A percentile compares a stretch with the other conserved stretches of the same genome.
phyloP scores from a whole-genome alignment of 2,888 invertebrate species.

The Siphlonurus alternatus region DNA sequence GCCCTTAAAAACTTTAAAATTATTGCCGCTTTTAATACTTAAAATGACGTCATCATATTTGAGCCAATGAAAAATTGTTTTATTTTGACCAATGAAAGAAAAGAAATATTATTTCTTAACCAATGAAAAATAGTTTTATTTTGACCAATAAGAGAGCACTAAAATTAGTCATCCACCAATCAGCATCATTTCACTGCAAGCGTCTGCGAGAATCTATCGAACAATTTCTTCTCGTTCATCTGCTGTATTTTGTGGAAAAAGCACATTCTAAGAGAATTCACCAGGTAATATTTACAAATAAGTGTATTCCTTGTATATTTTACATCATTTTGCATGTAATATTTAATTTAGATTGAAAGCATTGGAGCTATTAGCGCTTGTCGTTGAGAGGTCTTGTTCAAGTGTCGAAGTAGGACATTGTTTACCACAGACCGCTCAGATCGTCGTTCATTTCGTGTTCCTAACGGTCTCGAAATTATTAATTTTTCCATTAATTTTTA shows the following conservation, averaged over 20 bases:
- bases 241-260: not conserved
- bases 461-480: not conserved
- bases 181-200: not conserved
- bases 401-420: not conserved
- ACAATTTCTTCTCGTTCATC: not conserved
- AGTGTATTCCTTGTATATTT: not conserved
- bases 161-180: not conserved
- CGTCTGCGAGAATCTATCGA: not conserved
- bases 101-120: not conserved
- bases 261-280: too few relatives aligned
- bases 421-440: not conserved
- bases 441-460: not conserved
- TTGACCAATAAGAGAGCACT: constrained; percentile 6
- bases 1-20: too few relatives aligned
- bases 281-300: not conserved
- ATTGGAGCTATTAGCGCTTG: too few relatives aligned
- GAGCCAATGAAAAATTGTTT: constrained; percentile 11
- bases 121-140: constrained; percentile 11
- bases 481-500: not conserved
- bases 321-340: too few relatives aligned
- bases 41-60: not conserved
- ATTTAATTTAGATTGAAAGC: too few relatives aligned
- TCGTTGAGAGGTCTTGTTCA: too few relatives aligned
- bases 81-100: constrained; percentile 13
- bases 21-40: too few relatives aligned